phyloP scores from a whole-genome alignment of 2,888 invertebrate genomes.

The Eupithecia inturbata region DNA sequence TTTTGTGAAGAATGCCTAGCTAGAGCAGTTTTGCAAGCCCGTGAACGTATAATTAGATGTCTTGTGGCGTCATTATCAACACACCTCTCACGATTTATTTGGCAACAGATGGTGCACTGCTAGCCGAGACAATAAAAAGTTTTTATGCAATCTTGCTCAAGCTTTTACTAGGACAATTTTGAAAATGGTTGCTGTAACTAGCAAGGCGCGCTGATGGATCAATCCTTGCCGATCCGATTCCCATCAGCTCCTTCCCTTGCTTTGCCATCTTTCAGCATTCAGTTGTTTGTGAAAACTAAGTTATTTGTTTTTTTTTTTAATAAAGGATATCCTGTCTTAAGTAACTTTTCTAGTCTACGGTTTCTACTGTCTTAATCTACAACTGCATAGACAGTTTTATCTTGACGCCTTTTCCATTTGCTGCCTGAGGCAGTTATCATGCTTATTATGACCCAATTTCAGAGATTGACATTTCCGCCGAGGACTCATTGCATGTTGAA shows the following conservation, averaged over 20 bases:
- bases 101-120: conserved; percentile 50
- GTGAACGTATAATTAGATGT: conserved; percentile 52
- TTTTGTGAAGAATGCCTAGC: conserved; percentile 23
- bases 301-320: too few relatives aligned
- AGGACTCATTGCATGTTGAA: conserved; percentile 10
- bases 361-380: neutral
- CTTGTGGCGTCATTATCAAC: conserved; percentile 51
- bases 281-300: too few relatives aligned
- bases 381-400: neutral
- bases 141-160: conserved; percentile 25
- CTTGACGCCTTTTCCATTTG: neutral
- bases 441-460: conserved; percentile 12
- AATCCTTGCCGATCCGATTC: neutral
- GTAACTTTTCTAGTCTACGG: neutral
- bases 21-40: conserved; percentile 38
- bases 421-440: neutral
- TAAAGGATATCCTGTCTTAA: neutral
- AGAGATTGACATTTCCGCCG: conserved; percentile 13
- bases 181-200: neutral
- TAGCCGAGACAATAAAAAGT: conserved; percentile 41
- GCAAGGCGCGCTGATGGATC: neutral
- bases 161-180: conserved; percentile 8
- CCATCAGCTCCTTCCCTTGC: neutral
- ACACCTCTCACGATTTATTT: conserved; percentile 59
- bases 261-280: neutral